Evolutionary conservation across 2,888 invertebrate species (phyloP), one percentile per base, ranked within the genome.

Genomic region (Aleiodes alternator): DNA sequence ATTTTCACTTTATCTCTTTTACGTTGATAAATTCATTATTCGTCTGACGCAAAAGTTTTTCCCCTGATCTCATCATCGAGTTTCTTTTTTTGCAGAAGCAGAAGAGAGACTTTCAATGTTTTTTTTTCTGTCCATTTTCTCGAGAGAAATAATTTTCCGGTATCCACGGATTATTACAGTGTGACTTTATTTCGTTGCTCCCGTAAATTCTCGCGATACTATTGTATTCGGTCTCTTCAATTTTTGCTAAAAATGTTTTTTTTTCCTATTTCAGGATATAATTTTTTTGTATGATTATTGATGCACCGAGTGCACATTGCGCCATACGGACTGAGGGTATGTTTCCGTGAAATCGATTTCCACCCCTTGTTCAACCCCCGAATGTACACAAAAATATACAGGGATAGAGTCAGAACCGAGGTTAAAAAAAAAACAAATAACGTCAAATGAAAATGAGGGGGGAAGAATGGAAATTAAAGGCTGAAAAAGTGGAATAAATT

Each of bases 241-340:
- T 6, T 23, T 23, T 23, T 23, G 23, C 23, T 23, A 23, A 23
- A 23, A 23, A 23, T 56, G 23, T 29, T 1, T 59, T 38, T 31
- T 11, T 7, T 34, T n/a, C 8, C 34, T 59, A n/a, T 5, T n/a
- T n/a, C 14, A n/a, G 59, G 59, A 38, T 59, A 59, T 14, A 59
- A 59, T 29, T 34, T 59, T 34, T 59, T 59, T 43, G 7, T 59
- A 34, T n/a, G 34, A 59, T 38, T 59, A 59, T 57, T 57, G 57
- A 57, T 59, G 59, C 59, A 59, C 59, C 38, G 34, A 31, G n/a
- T 59, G 59, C 59, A 59, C 59, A 59, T 59, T 59, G 59, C 59
- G 59, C 59, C 59, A 64, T 64, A 48, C 64, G 64, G 64, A 64
- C 64, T 64, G 48, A 64, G 64, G 64, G 64, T 64, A 64, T 64